Base-by-base conservation (phyloP, 1,140 invertebrate species). In the Holcopasites calliopsidis region DNA sequence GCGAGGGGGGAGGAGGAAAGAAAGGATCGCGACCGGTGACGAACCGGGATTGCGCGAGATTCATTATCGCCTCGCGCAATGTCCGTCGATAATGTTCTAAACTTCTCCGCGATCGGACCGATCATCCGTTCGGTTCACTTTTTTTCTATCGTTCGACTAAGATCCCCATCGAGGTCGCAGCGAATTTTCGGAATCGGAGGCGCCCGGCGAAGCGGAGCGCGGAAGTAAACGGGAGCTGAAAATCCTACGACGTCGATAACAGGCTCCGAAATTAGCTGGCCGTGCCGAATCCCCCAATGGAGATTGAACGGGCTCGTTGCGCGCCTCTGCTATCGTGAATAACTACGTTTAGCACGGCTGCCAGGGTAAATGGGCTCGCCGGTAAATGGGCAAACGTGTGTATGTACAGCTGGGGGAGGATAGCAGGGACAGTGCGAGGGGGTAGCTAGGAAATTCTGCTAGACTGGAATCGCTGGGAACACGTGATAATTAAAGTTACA, bases 241-340 rank as follows among this genome's bases (percentile, higher is more conserved):
- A 83, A 83, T 83, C 81, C 81, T 82, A 83, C 82, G 82, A 82
- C 81, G 80, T 82, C 80, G 81, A 82, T 83, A 79, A 83, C 82
- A 83, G 80, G 83, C 80, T 82, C 80, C 71, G 71, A 82, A 83
- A 83, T 83, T 83, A 83, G 82, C 80, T 72, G 80, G 80, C 71
- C 80, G 82, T 83, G 76, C 80, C 80, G 68, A 83, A 83, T 83
- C 83, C 80, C n/a, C 82, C 82, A 83, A 83, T 83, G 68, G 80
- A 83, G 82, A 83, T 83, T 79, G 80, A 83, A 76, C 76, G 76
- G 76, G 76, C 72, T 83, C 76, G 80, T 83, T 83, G 80, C 76
- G n/a, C n/a, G 76, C 68, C 82, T 79, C 80, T 76, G 61, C 71
- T 83, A 83, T 83, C 82, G 82, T 83, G 82, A 83, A 83, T 83